Base-by-base conservation (phyloP, 2,888 invertebrate genomes). In the Gortyna flavago region DNA sequence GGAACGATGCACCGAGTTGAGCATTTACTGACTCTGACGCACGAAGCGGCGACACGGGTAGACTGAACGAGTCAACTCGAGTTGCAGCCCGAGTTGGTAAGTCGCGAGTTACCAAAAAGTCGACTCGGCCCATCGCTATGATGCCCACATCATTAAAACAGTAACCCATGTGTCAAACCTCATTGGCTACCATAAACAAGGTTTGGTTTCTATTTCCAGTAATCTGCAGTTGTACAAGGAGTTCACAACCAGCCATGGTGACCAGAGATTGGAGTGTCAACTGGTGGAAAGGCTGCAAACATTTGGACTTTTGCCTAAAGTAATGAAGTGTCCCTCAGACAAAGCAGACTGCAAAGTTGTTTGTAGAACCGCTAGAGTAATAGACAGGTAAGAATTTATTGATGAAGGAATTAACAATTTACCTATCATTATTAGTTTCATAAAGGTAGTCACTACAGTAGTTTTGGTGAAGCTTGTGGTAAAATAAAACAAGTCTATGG, bases 361-460 rank as follows among this genome's bases (percentile, higher is more conserved):
- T 13, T 93, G 92, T 77, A 95, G 90, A 91, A 77, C 90, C 59
- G 96, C 95, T 13, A 91, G 96, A 89, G 96, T 96, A 25, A 91
- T 95, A 81, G 96, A 96, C 84, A 94, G 94, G 96, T 95, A 87
- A 86, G 83, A 74, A 35, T 11, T 29, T 57, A 25, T 67, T 67
- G 21, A 29, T 66, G 9, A 35, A 16, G 4, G 9, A 18, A 62
- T 51, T 0, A 9, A 25, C 3, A 38, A 65, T 25, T 32, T 21
- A 29, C 29, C 59, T 29, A n/a, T 35, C 1, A 67, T 67, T 67
- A 21, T 48, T 68, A 25, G 35, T 64, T 18, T 35, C 11, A 9
- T 35, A 44, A 5, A 16, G 16, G 25, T 35, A 51, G 35, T 35
- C 9, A 35, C 25, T 51, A 1, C 7, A n/a, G 18, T 51, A 54